phyloP scores from a whole-genome alignment of 2,888 invertebrate genomes.

The Leptinotarsa tumamoca region DNA sequence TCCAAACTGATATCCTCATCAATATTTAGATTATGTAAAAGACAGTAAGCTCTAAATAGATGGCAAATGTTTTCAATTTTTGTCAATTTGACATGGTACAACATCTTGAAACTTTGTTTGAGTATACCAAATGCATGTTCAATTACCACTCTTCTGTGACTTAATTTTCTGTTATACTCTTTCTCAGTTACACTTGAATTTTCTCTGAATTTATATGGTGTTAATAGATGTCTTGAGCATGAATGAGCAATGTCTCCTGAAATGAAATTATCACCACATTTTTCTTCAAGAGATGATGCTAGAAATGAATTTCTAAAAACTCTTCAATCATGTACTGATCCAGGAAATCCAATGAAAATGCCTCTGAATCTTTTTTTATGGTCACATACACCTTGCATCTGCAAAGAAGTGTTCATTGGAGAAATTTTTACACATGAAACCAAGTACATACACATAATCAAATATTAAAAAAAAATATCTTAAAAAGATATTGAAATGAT shows the following conservation, averaged over 20 bases:
- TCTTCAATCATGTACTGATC: not conserved
- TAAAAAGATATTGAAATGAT: too few relatives aligned
- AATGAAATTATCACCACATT: not conserved
- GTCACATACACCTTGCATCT: conserved; percentile 5
- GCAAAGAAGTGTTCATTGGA: not conserved
- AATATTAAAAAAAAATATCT: too few relatives aligned
- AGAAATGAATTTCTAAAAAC: too few relatives aligned
- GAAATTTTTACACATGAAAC: too few relatives aligned
- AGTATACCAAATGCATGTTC: not conserved
- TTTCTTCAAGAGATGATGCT: too few relatives aligned
- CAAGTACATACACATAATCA: not conserved
- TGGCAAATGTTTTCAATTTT: conserved; percentile 20
- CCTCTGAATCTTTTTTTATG: not conserved
- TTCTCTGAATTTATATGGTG: not conserved
- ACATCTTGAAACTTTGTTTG: conserved; percentile 15
- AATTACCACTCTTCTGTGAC: not conserved
- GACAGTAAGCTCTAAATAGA: conserved; percentile 28
- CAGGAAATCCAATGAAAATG: conserved; percentile 5
- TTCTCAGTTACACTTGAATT: not conserved
- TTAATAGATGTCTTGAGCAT: conserved; percentile 4
- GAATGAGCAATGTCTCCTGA: not conserved
- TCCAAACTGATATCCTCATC: conserved; percentile 3
- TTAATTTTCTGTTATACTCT: conserved; percentile 3
- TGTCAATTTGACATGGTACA: conserved; percentile 23
- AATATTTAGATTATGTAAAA: conserved; percentile 27